These are phyloP conservation scores for Eulimnadia texana DNA, from an alignment of 1,140 invertebrate genomes.

Conservation along the genomic window DNA sequence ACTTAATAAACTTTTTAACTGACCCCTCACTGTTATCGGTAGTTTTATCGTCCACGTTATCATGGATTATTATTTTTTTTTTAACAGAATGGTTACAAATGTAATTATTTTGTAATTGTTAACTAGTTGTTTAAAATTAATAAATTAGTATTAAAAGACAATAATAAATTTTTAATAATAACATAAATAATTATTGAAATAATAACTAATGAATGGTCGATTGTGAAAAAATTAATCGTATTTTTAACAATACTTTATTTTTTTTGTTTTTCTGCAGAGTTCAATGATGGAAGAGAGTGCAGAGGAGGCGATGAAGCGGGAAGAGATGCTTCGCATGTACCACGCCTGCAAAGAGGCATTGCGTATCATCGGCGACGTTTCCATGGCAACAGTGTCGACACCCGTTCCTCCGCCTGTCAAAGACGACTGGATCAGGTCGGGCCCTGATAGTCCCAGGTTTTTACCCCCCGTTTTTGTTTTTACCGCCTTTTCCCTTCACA, in stretches of 20 bases:
- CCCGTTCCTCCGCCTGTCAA: conserved; percentile 81
- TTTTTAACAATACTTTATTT: background rate
- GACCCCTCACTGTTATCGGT: background rate
- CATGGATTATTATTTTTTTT: background rate
- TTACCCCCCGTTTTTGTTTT: background rate
- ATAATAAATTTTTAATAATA: too few relatives aligned
- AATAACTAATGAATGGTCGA: too few relatives aligned
- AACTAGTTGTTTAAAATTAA: too few relatives aligned
- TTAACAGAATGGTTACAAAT: too few relatives aligned
- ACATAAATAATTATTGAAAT: too few relatives aligned
- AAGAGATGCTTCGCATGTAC: conserved; percentile 98
- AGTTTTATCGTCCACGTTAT: background rate
- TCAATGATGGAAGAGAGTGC: conserved; percentile 98
- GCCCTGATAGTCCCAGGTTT: background rate
- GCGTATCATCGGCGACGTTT: conserved; percentile 93
- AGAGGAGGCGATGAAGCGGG: conserved; percentile 88
- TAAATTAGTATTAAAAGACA: too few relatives aligned
- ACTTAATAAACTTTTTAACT: background rate
- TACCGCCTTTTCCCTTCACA: background rate
- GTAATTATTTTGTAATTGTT: too few relatives aligned
- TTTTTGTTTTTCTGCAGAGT: conserved; percentile 39
- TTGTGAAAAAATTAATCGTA: too few relatives aligned
- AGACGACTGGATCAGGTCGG: conserved; percentile 43
- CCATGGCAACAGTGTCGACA: conserved; percentile 86
- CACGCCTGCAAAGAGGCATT: conserved; percentile 98